Base-by-base conservation (phyloP, 2,888 invertebrate species). In the Chalcosyrphus nemorum region DNA sequence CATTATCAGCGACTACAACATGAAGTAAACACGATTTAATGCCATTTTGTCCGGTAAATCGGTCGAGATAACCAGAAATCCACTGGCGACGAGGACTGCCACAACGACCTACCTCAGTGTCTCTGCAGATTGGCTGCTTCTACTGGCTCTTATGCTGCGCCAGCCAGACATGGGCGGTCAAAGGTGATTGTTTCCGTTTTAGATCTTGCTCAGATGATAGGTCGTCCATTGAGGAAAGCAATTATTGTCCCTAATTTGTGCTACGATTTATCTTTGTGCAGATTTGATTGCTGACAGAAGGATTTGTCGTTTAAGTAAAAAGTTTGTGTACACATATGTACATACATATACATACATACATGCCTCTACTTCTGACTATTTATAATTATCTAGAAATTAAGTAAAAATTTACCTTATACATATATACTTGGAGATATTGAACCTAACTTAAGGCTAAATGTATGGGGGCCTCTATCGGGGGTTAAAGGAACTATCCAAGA, bases 31-130 rank as follows among this genome's bases (percentile, higher is more conserved):
- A 87, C 87, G 86, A 85, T 85, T 87, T 87, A 86, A 86, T 86
- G 86, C 85, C 86, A 87, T 87, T 87, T 86, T 87, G 86, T 86
- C 87, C 86, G 86, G 86, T 87, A 87, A 87, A 86, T 87, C 86
- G 86, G 71, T 54, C 61, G 75, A 65, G 80, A 85, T 85, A 85
- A 81, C 71, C 59, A 71, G 54, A 68, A 32, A 56, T 11, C 65
- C 45, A 66, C 47, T 59, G 52, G 47, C 59, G 47, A 27, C 65
- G 71, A 32, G 13, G 54, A 71, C 59, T 54, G 15, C 38, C 47
- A 68, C 61, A 78, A 54, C 86, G 86, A 86, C 86, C 86, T 86
- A 86, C 86, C 86, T 86, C 86, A 85, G 84, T 77, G 86, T 59
- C 68, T 82, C 56, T 59, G 65, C 35, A 61, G 54, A 72, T 68